These are phyloP conservation scores for Indicator indicator DNA, from an alignment of 2,113 vertebrate species.

Conservation along the genomic window DNA sequence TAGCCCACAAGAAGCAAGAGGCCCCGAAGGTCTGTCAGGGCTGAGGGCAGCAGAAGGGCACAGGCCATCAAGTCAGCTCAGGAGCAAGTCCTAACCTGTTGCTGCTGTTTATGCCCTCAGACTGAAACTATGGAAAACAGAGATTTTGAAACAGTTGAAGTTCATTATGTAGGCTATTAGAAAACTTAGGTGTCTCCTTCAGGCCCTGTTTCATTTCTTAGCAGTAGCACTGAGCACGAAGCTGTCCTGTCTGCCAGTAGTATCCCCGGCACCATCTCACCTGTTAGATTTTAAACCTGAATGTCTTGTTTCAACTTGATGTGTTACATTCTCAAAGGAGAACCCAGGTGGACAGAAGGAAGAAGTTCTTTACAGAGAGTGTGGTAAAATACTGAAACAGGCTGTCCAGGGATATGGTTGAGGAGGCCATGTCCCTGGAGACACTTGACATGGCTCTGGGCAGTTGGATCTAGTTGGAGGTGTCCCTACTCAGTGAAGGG, in stretches of 20 bases:
- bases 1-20: neutral
- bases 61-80: rapidly evolving
- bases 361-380: too few relatives aligned
- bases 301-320: neutral
- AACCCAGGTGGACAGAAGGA: neutral
- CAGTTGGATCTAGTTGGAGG: too few relatives aligned
- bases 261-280: neutral
- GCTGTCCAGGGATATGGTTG: too few relatives aligned
- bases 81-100: neutral
- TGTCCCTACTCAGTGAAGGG: too few relatives aligned
- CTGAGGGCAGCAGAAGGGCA: neutral
- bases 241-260: neutral
- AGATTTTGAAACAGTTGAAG: neutral
- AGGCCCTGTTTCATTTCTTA: neutral
- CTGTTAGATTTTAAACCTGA: neutral
- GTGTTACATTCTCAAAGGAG: neutral
- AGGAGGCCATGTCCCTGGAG: too few relatives aligned
- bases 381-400: too few relatives aligned
- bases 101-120: neutral
- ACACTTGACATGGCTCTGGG: too few relatives aligned
- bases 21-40: rapidly evolving
- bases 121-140: neutral
- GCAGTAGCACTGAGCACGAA: neutral
- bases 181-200: neutral
- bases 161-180: neutral